These are phyloP conservation scores for Machimus atricapillus DNA, from an alignment of 2,888 invertebrate species.

Conservation along the genomic window DNA sequence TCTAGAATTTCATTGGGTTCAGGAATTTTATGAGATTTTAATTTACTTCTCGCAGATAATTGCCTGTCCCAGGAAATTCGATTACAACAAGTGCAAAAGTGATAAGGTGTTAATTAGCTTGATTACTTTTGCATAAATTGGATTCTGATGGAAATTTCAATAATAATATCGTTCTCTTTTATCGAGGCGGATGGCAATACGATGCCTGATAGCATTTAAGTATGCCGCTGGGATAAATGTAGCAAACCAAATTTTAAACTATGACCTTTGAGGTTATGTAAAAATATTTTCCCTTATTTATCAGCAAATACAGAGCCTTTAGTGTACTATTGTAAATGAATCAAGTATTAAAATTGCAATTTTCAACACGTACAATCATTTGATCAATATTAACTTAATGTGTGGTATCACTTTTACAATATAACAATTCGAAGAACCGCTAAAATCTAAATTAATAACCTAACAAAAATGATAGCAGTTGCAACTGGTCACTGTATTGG, in stretches of 20 bases:
- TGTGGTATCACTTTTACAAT: no score
- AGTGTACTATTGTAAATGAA: not conserved
- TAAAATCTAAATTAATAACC: no score
- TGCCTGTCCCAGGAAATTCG: not conserved
- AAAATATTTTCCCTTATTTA: not conserved
- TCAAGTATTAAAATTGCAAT: no score
- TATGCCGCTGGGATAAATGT: not conserved
- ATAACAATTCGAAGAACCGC: no score
- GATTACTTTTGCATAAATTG: not conserved
- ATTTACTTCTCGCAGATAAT: not conserved
- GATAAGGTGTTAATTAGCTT: not conserved
- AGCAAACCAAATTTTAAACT: not conserved
- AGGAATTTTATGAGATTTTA: not conserved
- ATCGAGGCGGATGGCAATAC: not conserved
- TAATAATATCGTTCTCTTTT: not conserved
- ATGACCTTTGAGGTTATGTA: not conserved
- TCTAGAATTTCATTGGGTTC: not conserved
- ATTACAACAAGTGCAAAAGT: not conserved
- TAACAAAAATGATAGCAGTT: no score
- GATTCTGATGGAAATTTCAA: not conserved
- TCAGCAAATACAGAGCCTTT: not conserved
- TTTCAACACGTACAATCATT: no score
- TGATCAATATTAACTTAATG: no score
- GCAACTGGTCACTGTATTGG: no score
- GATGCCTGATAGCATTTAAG: not conserved